phyloP scores from a whole-genome alignment of 2,888 invertebrate species.

The Hirtodrosophila histrioides region DNA sequence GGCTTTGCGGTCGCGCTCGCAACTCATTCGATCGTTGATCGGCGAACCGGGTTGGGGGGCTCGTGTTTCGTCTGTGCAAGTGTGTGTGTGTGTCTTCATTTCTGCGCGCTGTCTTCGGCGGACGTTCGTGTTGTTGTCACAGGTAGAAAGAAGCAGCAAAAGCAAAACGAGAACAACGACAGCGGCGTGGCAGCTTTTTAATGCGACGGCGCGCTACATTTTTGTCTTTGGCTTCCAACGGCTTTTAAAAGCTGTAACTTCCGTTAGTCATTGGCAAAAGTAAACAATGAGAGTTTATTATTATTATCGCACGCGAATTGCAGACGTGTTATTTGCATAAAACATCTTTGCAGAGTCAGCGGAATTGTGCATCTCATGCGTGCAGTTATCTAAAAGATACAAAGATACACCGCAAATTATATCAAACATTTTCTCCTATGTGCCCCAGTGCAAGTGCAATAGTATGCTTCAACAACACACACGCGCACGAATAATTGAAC shows the following conservation, averaged over 20 bases:
- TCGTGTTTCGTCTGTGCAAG: slow-evolving; percentile 20
- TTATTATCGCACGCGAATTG: slow-evolving; percentile 41
- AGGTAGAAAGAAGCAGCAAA: slow-evolving; percentile 37
- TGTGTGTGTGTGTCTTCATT: slow-evolving; percentile 39
- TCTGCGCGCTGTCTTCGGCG: slow-evolving; percentile 34
- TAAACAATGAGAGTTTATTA: slow-evolving; percentile 51
- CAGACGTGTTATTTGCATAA: slow-evolving; percentile 41
- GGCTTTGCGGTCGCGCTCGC: slow-evolving; percentile 54
- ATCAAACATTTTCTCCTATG: slow-evolving; percentile 22
- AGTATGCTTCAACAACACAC: slow-evolving; percentile 9
- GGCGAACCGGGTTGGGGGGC: slow-evolving; percentile 36
- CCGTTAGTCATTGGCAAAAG: slow-evolving; percentile 56
- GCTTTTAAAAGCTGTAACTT: slow-evolving; percentile 55
- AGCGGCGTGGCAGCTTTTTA: slow-evolving; percentile 43
- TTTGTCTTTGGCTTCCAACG: slow-evolving; percentile 17
- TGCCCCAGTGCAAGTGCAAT: slow-evolving; percentile 3
- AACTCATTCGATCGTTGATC: slow-evolving; percentile 56
- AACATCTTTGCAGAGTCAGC: slow-evolving; percentile 12
- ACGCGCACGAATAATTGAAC: slow-evolving; percentile 1
- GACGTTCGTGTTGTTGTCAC: slow-evolving; percentile 42
- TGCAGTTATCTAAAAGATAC: slow-evolving; percentile 40
- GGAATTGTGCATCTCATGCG: slow-evolving; percentile 39
- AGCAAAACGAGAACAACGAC: slow-evolving; percentile 42
- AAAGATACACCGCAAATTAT: slow-evolving; percentile 6
- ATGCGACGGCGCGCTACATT: slow-evolving; percentile 47